Evolutionary conservation across 2,113 vertebrate species (phyloP).

Genomic region (Elachura formosa): DNA sequence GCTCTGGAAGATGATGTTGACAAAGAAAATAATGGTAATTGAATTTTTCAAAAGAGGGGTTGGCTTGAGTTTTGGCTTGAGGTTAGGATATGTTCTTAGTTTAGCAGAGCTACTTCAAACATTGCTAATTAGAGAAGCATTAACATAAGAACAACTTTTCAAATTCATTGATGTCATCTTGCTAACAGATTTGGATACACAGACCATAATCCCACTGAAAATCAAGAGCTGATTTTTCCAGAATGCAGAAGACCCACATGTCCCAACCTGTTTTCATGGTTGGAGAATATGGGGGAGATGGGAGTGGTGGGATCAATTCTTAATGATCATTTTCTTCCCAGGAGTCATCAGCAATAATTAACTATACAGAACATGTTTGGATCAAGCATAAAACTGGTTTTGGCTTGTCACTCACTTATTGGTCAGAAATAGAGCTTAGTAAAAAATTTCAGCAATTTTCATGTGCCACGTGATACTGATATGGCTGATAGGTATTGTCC

Average conservation of each 20-base stretch:
- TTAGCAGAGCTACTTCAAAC: conserved; percentile 54
- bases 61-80: conserved; percentile 30
- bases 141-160: conserved; percentile 52
- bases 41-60: not conserved
- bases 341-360: not conserved
- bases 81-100: conserved; percentile 41
- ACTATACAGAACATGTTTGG: not conserved
- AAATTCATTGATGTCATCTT: conserved; percentile 57
- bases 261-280: not conserved
- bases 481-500: not conserved
- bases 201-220: not conserved
- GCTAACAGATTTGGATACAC: conserved; percentile 48
- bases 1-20: not conserved
- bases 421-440: not conserved
- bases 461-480: not conserved
- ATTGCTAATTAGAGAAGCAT: conserved; percentile 52
- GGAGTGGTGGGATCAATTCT: not conserved
- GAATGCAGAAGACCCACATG: not conserved
- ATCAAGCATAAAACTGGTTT: not conserved
- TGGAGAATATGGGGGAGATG: not conserved
- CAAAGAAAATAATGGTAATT: conserved; percentile 22
- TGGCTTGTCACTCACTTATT: not conserved
- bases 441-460: not conserved
- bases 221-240: not conserved
- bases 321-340: not conserved